Percentiles rank a stretch among this genome's conserved stretches.
phyloP scores from a whole-genome alignment of 2,888 invertebrate genomes.

The Philereme transversata region DNA sequence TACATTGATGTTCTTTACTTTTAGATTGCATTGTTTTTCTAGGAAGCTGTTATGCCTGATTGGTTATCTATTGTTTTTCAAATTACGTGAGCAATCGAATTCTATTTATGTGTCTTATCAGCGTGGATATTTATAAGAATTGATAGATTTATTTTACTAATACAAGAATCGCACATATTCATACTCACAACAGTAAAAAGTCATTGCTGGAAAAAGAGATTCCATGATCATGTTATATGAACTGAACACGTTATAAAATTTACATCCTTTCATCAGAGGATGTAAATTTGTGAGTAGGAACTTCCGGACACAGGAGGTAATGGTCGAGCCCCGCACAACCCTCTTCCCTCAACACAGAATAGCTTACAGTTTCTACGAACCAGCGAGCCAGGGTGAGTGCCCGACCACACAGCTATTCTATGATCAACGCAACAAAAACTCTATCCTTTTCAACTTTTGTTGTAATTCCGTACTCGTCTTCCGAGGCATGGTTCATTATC shows the following conservation, averaged over 20 bases:
- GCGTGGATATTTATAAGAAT: conserved; percentile 8
- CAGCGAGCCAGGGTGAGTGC: conserved; percentile 54
- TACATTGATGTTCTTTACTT: conserved; percentile 17
- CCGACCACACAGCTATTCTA: conserved; percentile 52
- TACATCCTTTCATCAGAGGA: conserved; percentile 12
- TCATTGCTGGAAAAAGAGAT: background rate
- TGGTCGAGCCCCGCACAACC: conserved; percentile 32
- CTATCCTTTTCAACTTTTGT: conserved; percentile 52
- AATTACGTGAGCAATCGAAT: conserved; percentile 31
- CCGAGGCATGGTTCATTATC: conserved; percentile 26
- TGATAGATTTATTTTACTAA: conserved; percentile 11
- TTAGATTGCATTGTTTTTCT: conserved; percentile 30
- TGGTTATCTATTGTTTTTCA: conserved; percentile 17
- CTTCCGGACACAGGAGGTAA: conserved; percentile 47
- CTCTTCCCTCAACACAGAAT: conserved; percentile 28
- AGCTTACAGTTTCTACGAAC: conserved; percentile 3
- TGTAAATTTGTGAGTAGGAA: conserved; percentile 33
- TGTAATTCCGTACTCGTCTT: conserved; percentile 41
- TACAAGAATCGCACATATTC: background rate
- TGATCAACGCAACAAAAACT: conserved; percentile 51
- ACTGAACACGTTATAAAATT: conserved; percentile 3
- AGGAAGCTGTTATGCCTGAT: conserved; percentile 27
- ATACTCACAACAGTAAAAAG: background rate
- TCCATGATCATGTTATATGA: background rate
- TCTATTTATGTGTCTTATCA: conserved; percentile 25